These are phyloP conservation scores for Chironomus riparius DNA, from an alignment of 2,888 invertebrate genomes.

Conservation along the genomic window DNA sequence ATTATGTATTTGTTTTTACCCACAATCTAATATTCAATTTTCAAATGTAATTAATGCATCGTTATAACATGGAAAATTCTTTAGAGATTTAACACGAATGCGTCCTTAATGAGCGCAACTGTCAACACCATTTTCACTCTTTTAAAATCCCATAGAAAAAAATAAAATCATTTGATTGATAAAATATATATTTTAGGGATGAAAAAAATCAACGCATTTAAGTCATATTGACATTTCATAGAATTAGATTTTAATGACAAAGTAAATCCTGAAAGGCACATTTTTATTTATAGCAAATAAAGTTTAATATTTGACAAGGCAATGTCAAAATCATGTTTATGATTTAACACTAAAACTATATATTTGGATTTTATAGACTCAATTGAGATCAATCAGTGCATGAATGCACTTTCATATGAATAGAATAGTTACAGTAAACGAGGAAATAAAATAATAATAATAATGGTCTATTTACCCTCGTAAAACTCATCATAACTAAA, in stretches of 20 bases:
- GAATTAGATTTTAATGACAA: background rate
- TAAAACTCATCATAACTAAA: background rate
- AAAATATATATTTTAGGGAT: no score
- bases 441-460: background rate
- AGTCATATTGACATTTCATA: background rate
- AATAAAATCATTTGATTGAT: no score
- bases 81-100: no score
- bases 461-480: background rate
- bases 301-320: background rate
- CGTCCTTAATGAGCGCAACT: no score
- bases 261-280: no score
- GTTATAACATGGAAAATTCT: no score
- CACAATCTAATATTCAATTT: no score
- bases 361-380: background rate
- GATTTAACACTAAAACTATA: background rate
- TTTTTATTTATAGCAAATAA: no score
- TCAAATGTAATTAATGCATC: no score
- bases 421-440: background rate
- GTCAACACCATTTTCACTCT: no score
- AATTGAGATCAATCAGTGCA: background rate
- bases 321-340: background rate
- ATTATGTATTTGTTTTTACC: no score
- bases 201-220: background rate
- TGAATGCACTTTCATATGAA: background rate
- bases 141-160: no score